phyloP scores from a whole-genome alignment of 2,888 invertebrate species.

The Cacoxenus indagator region DNA sequence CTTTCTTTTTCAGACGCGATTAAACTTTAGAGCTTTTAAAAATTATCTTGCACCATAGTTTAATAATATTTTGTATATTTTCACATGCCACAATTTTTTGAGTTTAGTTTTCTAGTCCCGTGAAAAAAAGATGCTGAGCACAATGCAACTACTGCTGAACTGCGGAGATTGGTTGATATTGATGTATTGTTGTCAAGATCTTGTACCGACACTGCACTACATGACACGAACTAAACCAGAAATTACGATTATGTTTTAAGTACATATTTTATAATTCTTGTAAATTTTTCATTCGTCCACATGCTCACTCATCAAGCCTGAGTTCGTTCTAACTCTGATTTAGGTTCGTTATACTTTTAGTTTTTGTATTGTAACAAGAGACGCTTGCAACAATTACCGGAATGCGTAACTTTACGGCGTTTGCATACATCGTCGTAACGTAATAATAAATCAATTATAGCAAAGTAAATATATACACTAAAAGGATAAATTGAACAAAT shows the following conservation, averaged over 20 bases:
- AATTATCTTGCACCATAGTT: too few relatives aligned
- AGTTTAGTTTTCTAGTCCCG: too few relatives aligned
- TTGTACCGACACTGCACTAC: too few relatives aligned
- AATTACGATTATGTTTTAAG: slow-evolving; percentile 15
- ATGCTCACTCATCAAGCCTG: slow-evolving; percentile 18
- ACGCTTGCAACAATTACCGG: slow-evolving; percentile 3
- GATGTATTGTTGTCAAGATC: neutral
- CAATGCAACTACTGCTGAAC: too few relatives aligned
- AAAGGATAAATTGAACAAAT: slow-evolving; percentile 66
- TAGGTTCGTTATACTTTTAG: neutral
- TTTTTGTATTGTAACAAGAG: slow-evolving; percentile 11
- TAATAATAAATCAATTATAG: slow-evolving; percentile 33
- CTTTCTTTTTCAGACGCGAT: too few relatives aligned
- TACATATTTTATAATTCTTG: neutral
- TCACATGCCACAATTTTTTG: too few relatives aligned
- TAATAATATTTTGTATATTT: too few relatives aligned
- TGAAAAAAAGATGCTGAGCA: too few relatives aligned
- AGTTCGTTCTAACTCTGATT: slow-evolving; percentile 5
- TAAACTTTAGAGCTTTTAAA: too few relatives aligned
- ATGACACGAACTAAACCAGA: neutral
- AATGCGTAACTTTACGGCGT: neutral
- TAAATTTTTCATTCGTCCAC: neutral
- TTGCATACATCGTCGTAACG: neutral
- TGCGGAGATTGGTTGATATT: neutral
- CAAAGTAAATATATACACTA: slow-evolving; percentile 46